Percentiles rank a stretch among this genome's conserved stretches.
Evolutionary conservation across 2,888 invertebrate species (phyloP).

Genomic region (Physocephala rufipes): DNA sequence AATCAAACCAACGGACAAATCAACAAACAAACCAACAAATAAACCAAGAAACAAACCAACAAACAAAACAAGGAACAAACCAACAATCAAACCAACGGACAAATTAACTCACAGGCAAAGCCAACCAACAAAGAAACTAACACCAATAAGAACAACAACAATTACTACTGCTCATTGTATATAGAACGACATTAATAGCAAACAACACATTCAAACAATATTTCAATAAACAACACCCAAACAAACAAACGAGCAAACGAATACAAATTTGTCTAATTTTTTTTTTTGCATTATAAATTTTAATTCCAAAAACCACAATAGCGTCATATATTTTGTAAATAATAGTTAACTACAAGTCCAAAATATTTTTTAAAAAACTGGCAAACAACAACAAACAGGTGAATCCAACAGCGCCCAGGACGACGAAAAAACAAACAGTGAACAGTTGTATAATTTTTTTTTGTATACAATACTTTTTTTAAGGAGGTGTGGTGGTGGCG

Average conservation of each 20-base stretch:
- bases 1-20: too few species aligned
- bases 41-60: too few species aligned
- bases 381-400: too few species aligned
- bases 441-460: neutral
- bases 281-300: neutral
- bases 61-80: too few species aligned
- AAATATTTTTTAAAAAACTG: neutral
- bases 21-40: too few species aligned
- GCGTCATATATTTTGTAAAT: neutral
- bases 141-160: neutral
- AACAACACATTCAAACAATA: too few species aligned
- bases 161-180: neutral
- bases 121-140: too few species aligned
- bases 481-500: neutral
- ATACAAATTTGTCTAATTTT: too few species aligned
- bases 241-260: too few species aligned
- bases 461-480: neutral
- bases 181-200: neutral
- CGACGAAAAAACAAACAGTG: neutral
- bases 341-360: neutral
- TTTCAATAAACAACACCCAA: too few species aligned
- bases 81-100: too few species aligned
- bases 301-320: neutral
- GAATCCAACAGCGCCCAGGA: constrained; percentile 1
- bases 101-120: too few species aligned